Evolutionary conservation across 2,113 vertebrate genomes (phyloP), one percentile per base, ranked within the genome.

Genomic region (Alexandromys fortis): DNA sequence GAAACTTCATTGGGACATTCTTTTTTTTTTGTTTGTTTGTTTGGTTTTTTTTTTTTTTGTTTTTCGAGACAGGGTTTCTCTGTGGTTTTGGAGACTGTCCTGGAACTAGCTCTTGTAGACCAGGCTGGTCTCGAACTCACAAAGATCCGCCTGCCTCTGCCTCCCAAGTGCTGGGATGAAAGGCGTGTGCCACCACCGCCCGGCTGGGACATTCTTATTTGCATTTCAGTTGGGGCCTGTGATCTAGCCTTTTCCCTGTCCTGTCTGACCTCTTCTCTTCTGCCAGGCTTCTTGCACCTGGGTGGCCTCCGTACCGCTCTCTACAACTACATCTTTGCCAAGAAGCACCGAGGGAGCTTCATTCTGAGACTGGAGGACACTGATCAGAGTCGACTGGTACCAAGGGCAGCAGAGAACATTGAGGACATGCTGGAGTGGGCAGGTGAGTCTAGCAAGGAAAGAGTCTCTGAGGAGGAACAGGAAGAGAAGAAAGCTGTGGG

Each of bases 281-380:
- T 0, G 0, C 22, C 97, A 99, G 99, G 99, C 17, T 99, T 99
- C 72, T 95, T 99, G 47, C 99, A 99, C 73, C 96, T 99, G 13
- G 99, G 99, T 0, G 99, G 99, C 35, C 99, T 99, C 38, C 98
- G 99, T 30, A 99, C 99, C 0, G 99, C 99, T 3, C 97, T 99
- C 1, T 99, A 99, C 98, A 99, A 99, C 96, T 99, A 99, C 2
- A 97, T 99, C 65, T 99, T 99, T 98, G 99, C 99, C 87, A 99
- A 98, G 96, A 99, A 99, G n/a, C 98, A 99, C 45, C 97, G 76
- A 8, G 99, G 99, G 1, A 97, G 97, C 1, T 99, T 99, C 83
- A 94, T 99, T 93, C 97, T 99, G 97, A 98, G 99, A 0, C 96
- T 99, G 96, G 99, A 99, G 97, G 99, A 99, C 96, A 99, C 99